Evolutionary conservation across 2,113 vertebrate genomes (phyloP), one percentile per base, ranked within the genome.

Genomic region (Lonchura striata): DNA sequence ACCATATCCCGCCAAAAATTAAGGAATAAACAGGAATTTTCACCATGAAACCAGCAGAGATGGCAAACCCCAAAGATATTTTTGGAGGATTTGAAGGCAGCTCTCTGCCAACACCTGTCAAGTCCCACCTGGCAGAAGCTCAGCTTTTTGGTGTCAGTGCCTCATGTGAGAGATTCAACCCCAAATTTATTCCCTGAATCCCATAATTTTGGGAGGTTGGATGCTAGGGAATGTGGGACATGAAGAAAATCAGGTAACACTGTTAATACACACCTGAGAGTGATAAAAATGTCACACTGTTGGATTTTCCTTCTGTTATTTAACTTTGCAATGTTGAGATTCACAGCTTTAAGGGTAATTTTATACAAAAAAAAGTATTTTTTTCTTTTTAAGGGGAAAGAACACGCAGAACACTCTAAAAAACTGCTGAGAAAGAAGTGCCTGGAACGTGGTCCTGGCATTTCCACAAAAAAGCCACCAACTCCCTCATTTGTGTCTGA

Each of bases 151-250:
- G 33, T 31, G 61, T 35, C 90, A 46, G 33, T 4, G 27, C 46
- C 53, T 47, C 0, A 1, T 19, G n/a, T 9, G 8, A 13, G 42
- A 66, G 41, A 19, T 22, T 35, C 21, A 10, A 78, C 15, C 0
- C 9, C n/a, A 56, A 41, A 83, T 88, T 79, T 39, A 15, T 30
- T 25, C 82, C 74, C 65, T 65, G 7, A 52, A 70, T 21, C 35
- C 23, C 25, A 23, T 15, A 3, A 13, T 24, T 64, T 24, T 27
- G 41, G 49, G 41, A n/a, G 75, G 41, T 21, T 14, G 74, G 74
- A 44, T 44, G 60, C 35, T 28, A 53, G 69, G 81, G 69, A 56
- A 25, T 10, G 61, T 15, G 59, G 80, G 20, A 39, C 3, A 5
- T 0, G 31, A 50, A 75, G 78, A 6, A 46, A 53, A 31, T 6